phyloP scores from a whole-genome alignment of 2,797 vertebrate species.

The Tympanoctomys barrerae region DNA sequence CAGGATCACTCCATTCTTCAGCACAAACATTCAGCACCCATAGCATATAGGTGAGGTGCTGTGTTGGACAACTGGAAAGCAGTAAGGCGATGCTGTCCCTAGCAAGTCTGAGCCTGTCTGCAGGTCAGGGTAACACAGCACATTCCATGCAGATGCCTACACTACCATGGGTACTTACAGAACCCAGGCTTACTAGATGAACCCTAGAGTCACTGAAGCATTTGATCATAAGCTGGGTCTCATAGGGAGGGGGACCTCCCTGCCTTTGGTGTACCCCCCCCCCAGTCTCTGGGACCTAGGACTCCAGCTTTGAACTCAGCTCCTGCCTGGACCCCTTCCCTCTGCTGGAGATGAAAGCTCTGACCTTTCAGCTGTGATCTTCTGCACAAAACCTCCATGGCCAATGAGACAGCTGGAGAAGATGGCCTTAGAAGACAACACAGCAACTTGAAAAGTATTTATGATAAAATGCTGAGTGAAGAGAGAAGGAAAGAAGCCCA shows the following conservation, averaged over 20 bases:
- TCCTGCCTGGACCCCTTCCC: background rate
- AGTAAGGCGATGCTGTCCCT: background rate
- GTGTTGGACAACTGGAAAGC: background rate
- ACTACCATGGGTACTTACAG: background rate
- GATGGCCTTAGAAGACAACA: background rate
- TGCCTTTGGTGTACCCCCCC: accelerated
- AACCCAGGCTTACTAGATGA: background rate
- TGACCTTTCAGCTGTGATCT: background rate
- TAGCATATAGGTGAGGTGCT: background rate
- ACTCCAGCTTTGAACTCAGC: background rate
- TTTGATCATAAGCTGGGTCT: background rate
- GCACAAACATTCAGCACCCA: background rate
- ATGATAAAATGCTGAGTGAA: background rate
- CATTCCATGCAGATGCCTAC: background rate
- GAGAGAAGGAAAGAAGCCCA: background rate
- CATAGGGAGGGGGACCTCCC: background rate
- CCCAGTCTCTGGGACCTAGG: background rate
- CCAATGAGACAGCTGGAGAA: background rate
- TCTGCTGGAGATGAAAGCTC: background rate
- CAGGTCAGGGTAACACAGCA: background rate
- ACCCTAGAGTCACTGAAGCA: background rate
- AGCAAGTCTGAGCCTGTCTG: background rate
- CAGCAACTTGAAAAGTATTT: background rate
- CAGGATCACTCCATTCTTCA: background rate
- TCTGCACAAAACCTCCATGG: background rate